Conservation (phyloP, 2,113 vertebrate genomes). For the Psittacara wagleri region DNA sequence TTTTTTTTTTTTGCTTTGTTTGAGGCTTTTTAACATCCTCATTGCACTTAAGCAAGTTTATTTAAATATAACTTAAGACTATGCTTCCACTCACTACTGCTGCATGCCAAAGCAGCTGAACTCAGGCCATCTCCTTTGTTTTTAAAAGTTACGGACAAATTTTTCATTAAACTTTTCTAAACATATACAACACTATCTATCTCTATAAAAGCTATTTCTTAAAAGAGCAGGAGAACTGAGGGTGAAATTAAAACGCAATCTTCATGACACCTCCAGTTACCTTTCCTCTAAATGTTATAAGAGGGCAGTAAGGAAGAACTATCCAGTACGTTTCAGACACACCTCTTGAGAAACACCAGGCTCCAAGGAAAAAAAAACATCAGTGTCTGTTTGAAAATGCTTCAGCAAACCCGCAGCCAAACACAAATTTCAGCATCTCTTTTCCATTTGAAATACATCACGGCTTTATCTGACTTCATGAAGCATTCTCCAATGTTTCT, state of each 20-base stretch:
- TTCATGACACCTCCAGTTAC: background rate
- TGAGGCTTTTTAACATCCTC: background rate
- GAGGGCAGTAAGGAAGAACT: background rate
- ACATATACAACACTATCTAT: background rate
- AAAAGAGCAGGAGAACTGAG: background rate
- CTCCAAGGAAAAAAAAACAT: background rate
- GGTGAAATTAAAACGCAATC: background rate
- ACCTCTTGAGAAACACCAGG: background rate
- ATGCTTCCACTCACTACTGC: fast-evolving
- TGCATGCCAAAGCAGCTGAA: background rate
- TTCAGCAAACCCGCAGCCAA: background rate
- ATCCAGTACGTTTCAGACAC: background rate
- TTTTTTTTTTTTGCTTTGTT: background rate
- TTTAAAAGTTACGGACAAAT: background rate
- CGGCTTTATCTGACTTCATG: background rate
- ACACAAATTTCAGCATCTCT: background rate
- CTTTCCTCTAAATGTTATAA: background rate
- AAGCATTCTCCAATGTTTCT: background rate
- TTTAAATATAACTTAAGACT: background rate
- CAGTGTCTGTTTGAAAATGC: background rate
- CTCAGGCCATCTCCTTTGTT: background rate
- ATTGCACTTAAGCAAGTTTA: background rate
- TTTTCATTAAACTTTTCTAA: background rate
- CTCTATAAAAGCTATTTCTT: background rate
- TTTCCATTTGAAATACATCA: background rate